Evolutionary conservation across 2,797 vertebrate genomes (phyloP).

Genomic region (Uromys caudimaculatus): DNA sequence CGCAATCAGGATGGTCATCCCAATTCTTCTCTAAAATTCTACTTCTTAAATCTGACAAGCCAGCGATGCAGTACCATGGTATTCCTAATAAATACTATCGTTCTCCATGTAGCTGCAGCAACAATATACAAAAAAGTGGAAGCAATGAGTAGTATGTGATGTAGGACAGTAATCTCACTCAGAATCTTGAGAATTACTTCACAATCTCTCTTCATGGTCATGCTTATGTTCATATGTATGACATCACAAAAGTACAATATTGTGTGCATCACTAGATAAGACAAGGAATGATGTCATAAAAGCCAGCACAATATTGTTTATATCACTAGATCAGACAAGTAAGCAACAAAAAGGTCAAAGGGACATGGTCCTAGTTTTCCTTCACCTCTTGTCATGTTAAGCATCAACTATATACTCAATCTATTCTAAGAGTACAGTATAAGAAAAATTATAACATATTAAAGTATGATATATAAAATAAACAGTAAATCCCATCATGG

Average conservation of each 20-base stretch:
- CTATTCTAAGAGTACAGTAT: not conserved
- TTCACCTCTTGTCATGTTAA: not conserved
- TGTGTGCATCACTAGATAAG: not conserved
- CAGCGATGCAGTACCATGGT: not conserved
- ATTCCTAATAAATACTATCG: not conserved
- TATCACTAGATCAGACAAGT: not conserved
- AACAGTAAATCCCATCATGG: slow-evolving; percentile 4
- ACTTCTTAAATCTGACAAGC: not conserved
- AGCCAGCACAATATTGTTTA: not conserved
- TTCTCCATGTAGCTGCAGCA: not conserved
- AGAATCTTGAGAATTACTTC: not conserved
- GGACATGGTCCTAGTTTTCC: not conserved
- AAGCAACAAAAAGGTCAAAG: slow-evolving; percentile 25
- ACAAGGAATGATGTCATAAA: not conserved
- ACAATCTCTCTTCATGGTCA: not conserved
- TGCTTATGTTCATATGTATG: not conserved
- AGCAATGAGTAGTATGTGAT: not conserved
- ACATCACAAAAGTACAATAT: not conserved
- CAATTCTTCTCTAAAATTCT: not conserved
- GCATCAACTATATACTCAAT: not conserved
- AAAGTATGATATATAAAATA: not conserved
- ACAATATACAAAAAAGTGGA: not conserved
- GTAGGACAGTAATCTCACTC: not conserved
- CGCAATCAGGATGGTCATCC: not conserved
- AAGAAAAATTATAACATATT: not conserved